Conservation (phyloP, 2,797 vertebrate species). For the Eulemur coronatus region DNA sequence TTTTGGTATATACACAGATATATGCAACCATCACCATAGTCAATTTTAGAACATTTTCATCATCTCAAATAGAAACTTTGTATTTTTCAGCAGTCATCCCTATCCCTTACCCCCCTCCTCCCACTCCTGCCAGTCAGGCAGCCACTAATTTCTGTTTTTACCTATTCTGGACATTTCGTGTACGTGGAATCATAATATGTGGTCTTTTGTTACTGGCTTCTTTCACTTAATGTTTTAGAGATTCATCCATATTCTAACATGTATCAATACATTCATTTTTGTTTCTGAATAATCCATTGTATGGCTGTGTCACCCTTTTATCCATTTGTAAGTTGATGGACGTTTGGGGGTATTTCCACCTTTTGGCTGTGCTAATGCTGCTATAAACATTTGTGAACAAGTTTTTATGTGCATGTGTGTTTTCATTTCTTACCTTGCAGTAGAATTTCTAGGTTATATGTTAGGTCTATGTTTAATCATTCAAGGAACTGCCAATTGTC, state of each 20-base stretch:
- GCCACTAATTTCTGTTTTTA: not conserved
- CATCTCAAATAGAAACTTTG: not conserved
- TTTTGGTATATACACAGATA: not conserved
- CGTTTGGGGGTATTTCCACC: not conserved
- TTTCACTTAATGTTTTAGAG: not conserved
- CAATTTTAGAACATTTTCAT: constrained; percentile 16
- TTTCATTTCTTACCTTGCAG: constrained; percentile 1
- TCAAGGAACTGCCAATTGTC: not conserved
- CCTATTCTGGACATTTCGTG: not conserved
- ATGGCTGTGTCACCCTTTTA: not conserved
- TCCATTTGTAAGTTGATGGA: not conserved
- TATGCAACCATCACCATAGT: not conserved
- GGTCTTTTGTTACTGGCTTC: not conserved
- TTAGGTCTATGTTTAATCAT: not conserved
- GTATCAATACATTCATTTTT: not conserved
- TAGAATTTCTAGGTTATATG: not conserved
- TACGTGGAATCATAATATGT: not conserved
- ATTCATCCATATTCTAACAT: not conserved
- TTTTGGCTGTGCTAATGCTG: not conserved
- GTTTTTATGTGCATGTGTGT: not conserved
- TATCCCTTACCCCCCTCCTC: too few species aligned
- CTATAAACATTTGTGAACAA: not conserved
- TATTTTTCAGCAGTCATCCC: not conserved
- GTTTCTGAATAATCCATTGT: not conserved
- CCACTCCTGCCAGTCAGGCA: not conserved